Conservation (phyloP, 1,140 invertebrate genomes). For the Temnothorax longispinosus region DNA sequence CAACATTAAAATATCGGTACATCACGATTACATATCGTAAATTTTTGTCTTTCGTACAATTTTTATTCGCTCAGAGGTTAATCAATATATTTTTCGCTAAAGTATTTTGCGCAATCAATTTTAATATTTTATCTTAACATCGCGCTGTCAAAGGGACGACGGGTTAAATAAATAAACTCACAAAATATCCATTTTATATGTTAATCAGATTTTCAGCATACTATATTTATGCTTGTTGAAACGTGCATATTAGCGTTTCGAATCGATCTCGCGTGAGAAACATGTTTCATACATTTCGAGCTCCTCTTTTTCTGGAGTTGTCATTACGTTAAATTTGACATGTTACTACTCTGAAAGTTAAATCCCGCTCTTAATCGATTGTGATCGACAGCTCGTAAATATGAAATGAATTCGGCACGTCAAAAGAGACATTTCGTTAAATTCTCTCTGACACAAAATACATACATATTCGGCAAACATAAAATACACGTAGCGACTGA, state of each 20-base stretch:
- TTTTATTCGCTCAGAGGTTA: not conserved
- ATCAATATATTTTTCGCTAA: conserved; percentile 13
- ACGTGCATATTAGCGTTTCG: conserved; percentile 20
- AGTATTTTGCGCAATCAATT: not conserved
- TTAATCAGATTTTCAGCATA: conserved; percentile 26
- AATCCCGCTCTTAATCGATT: conserved; percentile 31
- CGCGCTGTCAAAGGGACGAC: not conserved
- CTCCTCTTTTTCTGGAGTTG: conserved; percentile 1
- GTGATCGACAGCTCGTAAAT: conserved; percentile 65
- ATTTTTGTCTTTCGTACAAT: not conserved
- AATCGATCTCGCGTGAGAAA: not conserved
- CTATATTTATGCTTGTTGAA: conserved; percentile 39
- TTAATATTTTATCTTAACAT: conserved; percentile 44
- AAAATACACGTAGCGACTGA: not conserved
- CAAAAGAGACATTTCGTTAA: not conserved
- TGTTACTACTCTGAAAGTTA: conserved; percentile 36
- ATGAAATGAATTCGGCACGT: conserved; percentile 8
- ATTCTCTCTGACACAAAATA: conserved; percentile 28
- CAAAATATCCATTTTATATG: conserved; percentile 37
- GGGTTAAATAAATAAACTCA: conserved; percentile 32
- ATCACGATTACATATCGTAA: not conserved
- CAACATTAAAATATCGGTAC: not conserved
- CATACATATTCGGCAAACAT: not conserved
- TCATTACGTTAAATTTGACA: conserved; percentile 6
- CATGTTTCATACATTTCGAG: conserved; percentile 4